Percentiles rank a stretch among this genome's conserved stretches.
phyloP scores from a whole-genome alignment of 1,140 invertebrate genomes.

The Idris sp. region DNA sequence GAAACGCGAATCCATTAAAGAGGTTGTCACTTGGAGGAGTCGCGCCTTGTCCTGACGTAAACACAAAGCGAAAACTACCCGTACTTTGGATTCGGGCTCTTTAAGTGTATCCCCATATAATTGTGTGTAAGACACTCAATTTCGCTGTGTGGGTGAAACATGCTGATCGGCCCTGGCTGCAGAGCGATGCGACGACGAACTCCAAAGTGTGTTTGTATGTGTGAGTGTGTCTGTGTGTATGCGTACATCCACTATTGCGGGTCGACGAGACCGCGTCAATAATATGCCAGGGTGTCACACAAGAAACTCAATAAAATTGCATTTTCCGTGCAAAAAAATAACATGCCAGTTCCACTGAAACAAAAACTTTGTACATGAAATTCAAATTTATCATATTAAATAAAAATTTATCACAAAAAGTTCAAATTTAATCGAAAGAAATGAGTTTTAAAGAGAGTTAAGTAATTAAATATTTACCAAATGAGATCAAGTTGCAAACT shows the following conservation, averaged over 20 bases:
- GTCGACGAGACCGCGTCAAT: slow-evolving; percentile 58
- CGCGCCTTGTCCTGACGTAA: slow-evolving; percentile 52
- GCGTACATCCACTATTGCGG: slow-evolving; percentile 27
- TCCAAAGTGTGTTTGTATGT: slow-evolving; percentile 21
- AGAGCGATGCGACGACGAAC: slow-evolving; percentile 33
- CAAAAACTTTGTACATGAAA: no score
- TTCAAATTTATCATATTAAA: no score
- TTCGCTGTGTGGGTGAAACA: slow-evolving; percentile 46
- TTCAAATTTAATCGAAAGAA: no score
- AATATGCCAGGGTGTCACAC: slow-evolving; percentile 40
- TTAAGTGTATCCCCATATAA: slow-evolving; percentile 37
- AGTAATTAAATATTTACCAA: no score
- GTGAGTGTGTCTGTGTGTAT: slow-evolving; percentile 23
- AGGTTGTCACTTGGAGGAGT: slow-evolving; percentile 44
- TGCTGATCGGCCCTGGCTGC: slow-evolving; percentile 10
- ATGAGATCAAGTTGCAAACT: no score
- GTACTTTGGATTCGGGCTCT: slow-evolving; percentile 25
- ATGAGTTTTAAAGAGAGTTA: no score
- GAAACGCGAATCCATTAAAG: slow-evolving; percentile 57
- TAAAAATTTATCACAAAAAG: no score
- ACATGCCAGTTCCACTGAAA: no score
- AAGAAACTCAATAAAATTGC: slow-evolving; percentile 42
- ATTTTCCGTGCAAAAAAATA: no score
- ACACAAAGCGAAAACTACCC: slow-evolving; percentile 54
- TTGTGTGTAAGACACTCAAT: slow-evolving; percentile 41